Evolutionary conservation across 2,113 vertebrate species (phyloP).

Genomic region (Collichthys lucidus): DNA sequence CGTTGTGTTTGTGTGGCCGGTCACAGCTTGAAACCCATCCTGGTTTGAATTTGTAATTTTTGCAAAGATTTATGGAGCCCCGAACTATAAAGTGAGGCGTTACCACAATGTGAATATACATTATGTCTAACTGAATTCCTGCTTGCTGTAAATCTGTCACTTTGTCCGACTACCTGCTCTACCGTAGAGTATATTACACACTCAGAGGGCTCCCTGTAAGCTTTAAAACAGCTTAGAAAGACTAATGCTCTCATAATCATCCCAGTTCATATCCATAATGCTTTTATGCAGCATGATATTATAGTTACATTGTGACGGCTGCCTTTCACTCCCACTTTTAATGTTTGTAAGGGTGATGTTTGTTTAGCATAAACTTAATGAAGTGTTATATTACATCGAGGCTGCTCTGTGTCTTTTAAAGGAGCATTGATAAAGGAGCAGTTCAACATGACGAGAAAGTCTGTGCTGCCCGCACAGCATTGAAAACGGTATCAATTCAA

Average conservation of each 20-base stretch:
- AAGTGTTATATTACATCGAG: conserved; percentile 27
- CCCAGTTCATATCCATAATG: conserved; percentile 61
- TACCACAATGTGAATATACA: conserved; percentile 29
- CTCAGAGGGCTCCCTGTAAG: conserved; percentile 46
- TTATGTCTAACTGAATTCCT: conserved; percentile 38
- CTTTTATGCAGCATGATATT: conserved; percentile 54
- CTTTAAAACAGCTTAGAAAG: conserved; percentile 56
- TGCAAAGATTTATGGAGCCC: conserved; percentile 16
- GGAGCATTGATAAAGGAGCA: too few relatives aligned
- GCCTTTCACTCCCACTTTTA: conserved; percentile 28
- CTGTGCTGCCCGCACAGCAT: too few relatives aligned
- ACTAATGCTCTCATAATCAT: conserved; percentile 64
- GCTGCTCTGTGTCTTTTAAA: conserved; percentile 7
- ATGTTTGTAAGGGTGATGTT: conserved; percentile 40
- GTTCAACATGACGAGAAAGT: too few relatives aligned
- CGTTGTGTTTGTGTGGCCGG: conserved; percentile 56
- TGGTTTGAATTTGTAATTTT: conserved; percentile 29
- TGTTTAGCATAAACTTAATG: conserved; percentile 38
- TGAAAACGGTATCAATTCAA: too few relatives aligned
- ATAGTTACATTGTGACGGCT: conserved; percentile 37
- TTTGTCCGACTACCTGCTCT: conserved; percentile 40
- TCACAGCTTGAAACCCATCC: conserved; percentile 46
- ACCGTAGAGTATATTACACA: conserved; percentile 35
- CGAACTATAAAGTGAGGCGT: conserved; percentile 9
- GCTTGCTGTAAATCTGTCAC: conserved; percentile 54